Percentiles rank a stretch among this genome's conserved stretches.
Evolutionary conservation across 1,140 invertebrate genomes (phyloP).

Genomic region (Steinernema khuongi): DNA sequence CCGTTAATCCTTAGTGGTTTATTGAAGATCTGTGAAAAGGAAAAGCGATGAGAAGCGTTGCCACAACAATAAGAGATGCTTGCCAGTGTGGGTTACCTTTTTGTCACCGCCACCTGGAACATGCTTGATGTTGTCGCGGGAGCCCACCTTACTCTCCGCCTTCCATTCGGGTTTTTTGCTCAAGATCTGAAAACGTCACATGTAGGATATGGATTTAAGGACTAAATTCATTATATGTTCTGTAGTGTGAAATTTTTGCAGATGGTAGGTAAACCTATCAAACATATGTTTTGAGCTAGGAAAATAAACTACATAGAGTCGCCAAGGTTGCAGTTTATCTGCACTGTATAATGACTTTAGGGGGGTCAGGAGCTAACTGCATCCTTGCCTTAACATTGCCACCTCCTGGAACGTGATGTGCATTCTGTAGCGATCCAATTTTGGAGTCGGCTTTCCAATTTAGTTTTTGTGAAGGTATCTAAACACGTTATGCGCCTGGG

Average conservation of each 20-base stretch:
- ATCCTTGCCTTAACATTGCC: conserved; percentile 32
- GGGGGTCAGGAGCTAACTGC: conserved; percentile 69
- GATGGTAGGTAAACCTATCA: too few species aligned
- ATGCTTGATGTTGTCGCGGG: conserved; percentile 82
- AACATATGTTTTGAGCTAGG: too few species aligned
- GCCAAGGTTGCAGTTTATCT: neutral
- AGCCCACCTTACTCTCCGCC: conserved; percentile 84
- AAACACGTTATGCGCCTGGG: conserved; percentile 66
- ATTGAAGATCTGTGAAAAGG: conserved; percentile 30
- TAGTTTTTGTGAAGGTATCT: conserved; percentile 75
- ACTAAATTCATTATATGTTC: too few species aligned
- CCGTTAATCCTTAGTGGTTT: neutral
- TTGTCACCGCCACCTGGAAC: conserved; percentile 78
- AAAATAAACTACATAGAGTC: too few species aligned
- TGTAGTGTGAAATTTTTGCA: too few species aligned
- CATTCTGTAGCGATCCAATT: conserved; percentile 86
- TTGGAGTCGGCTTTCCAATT: conserved; percentile 88
- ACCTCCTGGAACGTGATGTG: conserved; percentile 71
- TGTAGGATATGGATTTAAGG: too few species aligned
- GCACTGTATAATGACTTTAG: conserved; percentile 66
- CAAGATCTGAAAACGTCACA: conserved; percentile 78
- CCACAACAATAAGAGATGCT: conserved; percentile 16
- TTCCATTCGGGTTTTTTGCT: conserved; percentile 77
- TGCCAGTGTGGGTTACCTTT: too few species aligned
- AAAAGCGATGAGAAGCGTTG: neutral